phyloP scores from a whole-genome alignment of 2,888 invertebrate genomes.

The Melanotus villosus region DNA sequence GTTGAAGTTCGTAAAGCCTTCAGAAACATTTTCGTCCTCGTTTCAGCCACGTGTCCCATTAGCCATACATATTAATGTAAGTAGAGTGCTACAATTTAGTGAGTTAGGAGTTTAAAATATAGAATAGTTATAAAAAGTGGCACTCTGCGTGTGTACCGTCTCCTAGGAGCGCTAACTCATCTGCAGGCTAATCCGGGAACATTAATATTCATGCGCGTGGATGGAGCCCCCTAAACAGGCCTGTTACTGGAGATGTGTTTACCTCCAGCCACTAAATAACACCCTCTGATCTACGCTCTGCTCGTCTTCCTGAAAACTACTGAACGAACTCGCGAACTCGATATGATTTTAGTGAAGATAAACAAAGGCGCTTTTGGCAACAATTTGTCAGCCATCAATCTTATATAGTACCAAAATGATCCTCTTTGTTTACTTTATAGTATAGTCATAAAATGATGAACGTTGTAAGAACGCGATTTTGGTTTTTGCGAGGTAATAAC shows the following conservation, averaged over 20 bases:
- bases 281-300: conserved; percentile 33
- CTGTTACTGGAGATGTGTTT: conserved; percentile 54
- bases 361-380: conserved; percentile 11
- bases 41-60: conserved; percentile 43
- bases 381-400: conserved; percentile 13
- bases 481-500: too few relatives aligned
- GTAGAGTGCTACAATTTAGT: conserved; percentile 54
- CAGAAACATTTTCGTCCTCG: conserved; percentile 31
- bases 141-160: conserved; percentile 53
- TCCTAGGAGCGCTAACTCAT: conserved; percentile 58
- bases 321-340: conserved; percentile 18
- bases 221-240: conserved; percentile 59
- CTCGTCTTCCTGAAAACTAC: conserved; percentile 25
- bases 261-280: conserved; percentile 42
- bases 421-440: not conserved
- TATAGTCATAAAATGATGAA: not conserved
- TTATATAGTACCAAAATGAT: not conserved
- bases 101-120: conserved; percentile 56
- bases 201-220: conserved; percentile 64
- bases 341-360: conserved; percentile 5
- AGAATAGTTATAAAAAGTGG: conserved; percentile 57
- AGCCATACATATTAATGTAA: conserved; percentile 52
- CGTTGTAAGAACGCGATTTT: not conserved
- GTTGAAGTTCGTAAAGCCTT: conserved; percentile 38
- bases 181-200: conserved; percentile 60